Percentiles rank a stretch among this genome's conserved stretches.
phyloP scores from a whole-genome alignment of 2,797 vertebrate species.

The Muscicapa striata region DNA sequence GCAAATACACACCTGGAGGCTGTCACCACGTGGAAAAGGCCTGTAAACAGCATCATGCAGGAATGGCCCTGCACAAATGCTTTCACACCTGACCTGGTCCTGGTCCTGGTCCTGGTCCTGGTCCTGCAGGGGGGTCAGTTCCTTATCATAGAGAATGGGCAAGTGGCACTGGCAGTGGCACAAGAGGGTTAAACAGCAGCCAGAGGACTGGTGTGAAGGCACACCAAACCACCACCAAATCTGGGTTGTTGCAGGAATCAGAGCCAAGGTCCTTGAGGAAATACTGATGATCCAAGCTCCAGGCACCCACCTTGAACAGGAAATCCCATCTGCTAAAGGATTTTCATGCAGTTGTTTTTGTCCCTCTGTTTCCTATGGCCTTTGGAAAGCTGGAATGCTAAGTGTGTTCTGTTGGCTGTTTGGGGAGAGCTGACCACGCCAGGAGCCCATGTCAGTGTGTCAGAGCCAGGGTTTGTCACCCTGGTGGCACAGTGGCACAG shows the following conservation, averaged over 20 bases:
- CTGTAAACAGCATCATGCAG: not conserved
- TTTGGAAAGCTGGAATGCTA: not conserved
- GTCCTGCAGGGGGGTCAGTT: not conserved
- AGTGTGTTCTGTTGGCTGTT: not conserved
- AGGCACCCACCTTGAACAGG: conserved; percentile 29
- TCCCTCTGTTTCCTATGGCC: not conserved
- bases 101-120: not conserved
- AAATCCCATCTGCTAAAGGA: not conserved
- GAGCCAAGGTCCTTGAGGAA: conserved; percentile 22
- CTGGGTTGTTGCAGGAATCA: not conserved
- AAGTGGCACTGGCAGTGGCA: not conserved
- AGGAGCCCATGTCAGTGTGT: fast-evolving
- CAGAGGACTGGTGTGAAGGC: not conserved
- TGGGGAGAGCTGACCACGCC: not conserved
- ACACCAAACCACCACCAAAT: not conserved
- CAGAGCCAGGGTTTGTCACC: fast-evolving
- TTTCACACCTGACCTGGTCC: not conserved
- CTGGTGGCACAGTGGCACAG: not conserved
- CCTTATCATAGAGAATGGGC: not conserved
- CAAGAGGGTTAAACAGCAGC: not conserved
- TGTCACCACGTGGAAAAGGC: not conserved
- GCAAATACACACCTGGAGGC: not conserved
- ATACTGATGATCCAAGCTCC: not conserved
- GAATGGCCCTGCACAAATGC: not conserved
- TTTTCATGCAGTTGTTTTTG: not conserved